Conservation (phyloP, 2,888 invertebrate genomes). For the Caenorhabditis sp. region DNA sequence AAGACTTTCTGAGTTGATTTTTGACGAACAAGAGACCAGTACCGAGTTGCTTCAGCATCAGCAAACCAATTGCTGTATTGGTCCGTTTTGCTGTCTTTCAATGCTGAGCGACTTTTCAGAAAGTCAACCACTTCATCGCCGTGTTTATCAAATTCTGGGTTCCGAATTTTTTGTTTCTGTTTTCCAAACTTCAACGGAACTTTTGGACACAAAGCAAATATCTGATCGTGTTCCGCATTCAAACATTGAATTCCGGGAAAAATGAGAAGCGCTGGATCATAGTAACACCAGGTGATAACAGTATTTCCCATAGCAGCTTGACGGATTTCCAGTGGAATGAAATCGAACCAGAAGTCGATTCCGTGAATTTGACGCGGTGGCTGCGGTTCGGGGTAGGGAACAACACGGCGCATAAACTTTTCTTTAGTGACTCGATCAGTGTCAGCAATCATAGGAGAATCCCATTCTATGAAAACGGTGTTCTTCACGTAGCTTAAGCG, state of each 20-base stretch:
- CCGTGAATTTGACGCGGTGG: slow-evolving; percentile 34
- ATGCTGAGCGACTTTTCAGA: neutral
- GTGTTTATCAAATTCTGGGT: neutral
- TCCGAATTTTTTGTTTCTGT: neutral
- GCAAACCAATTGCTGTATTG: too few relatives aligned
- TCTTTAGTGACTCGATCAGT: slow-evolving; percentile 16
- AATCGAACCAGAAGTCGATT: slow-evolving; percentile 16
- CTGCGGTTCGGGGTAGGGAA: slow-evolving; percentile 33
- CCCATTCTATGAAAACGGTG: slow-evolving; percentile 25
- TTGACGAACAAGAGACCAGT: neutral
- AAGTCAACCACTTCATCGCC: neutral
- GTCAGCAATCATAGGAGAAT: slow-evolving; percentile 53
- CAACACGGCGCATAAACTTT: slow-evolving; percentile 23
- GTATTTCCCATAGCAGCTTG: slow-evolving; percentile 7
- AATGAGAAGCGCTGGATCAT: slow-evolving; percentile 18
- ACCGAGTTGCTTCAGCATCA: neutral
- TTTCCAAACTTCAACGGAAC: neutral
- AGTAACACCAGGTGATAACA: neutral
- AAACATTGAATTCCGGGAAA: slow-evolving; percentile 35
- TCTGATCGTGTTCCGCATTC: slow-evolving; percentile 1
- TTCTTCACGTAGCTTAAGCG: neutral
- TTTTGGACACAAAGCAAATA: neutral
- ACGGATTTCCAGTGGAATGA: slow-evolving; percentile 18
- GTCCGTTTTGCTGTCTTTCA: too few relatives aligned
- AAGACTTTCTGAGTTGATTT: neutral